A percentile compares a stretch with the other conserved stretches of the same genome.
These are phyloP conservation scores for Cherax destructor DNA, from an alignment of 1,140 invertebrate genomes.

Conservation along the genomic window DNA sequence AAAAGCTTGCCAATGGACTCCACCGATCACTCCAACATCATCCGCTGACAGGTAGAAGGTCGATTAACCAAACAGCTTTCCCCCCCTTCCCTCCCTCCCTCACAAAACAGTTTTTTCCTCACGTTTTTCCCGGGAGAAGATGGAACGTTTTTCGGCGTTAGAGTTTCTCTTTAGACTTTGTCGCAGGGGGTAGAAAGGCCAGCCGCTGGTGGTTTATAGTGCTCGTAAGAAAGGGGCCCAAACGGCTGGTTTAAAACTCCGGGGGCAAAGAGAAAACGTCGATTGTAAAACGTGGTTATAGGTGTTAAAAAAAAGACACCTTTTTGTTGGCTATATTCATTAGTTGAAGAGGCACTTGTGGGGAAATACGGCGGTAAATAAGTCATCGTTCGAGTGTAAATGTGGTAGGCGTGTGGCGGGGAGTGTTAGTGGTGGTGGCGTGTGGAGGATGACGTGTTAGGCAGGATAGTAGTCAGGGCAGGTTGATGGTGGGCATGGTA, in stretches of 20 bases:
- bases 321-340: conserved; percentile 66
- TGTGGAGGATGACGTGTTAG: too few species aligned
- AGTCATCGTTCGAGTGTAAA: conserved; percentile 59
- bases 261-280: conserved; percentile 60
- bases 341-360: conserved; percentile 59
- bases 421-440: not conserved
- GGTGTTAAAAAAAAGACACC: conserved; percentile 44
- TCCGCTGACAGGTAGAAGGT: conserved; percentile 14
- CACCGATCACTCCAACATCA: conserved; percentile 56
- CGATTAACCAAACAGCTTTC: conserved; percentile 47
- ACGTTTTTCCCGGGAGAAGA: conserved; percentile 6
- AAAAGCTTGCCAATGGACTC: conserved; percentile 49
- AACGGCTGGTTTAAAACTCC: conserved; percentile 39
- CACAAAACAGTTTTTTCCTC: conserved; percentile 8
- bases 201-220: conserved; percentile 53
- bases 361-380: conserved; percentile 59
- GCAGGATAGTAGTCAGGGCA: too few species aligned
- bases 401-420: conserved; percentile 2
- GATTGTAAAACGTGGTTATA: conserved; percentile 64
- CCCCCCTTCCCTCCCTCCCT: too few species aligned
- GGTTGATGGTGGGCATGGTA: too few species aligned
- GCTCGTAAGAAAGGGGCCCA: conserved; percentile 47
- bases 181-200: conserved; percentile 33
- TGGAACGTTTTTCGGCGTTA: conserved; percentile 13
- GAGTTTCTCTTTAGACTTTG: conserved; percentile 47